Conservation (phyloP, 2,888 invertebrate genomes). For the Himalopsyche tibetana region DNA sequence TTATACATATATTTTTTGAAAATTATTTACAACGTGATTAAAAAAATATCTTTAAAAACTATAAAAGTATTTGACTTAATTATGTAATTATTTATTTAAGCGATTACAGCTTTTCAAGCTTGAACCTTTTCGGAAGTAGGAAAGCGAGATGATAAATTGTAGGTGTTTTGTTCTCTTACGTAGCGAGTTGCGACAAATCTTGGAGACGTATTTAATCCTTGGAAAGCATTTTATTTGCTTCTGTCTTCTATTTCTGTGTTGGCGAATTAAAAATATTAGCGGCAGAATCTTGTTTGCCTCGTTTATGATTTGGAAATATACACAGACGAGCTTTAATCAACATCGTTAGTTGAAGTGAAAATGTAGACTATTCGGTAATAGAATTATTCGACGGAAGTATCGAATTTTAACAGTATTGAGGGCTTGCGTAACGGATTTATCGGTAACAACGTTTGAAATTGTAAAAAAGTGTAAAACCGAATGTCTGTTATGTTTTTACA, state of each 20-base stretch:
- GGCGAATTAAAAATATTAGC: not conserved
- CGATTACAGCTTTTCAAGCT: not conserved
- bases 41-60: too few species aligned
- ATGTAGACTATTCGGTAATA: not conserved
- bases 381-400: not conserved
- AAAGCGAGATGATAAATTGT: constrained; percentile 53
- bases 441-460: too few species aligned
- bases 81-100: too few species aligned
- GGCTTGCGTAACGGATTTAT: too few species aligned
- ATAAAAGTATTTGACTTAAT: too few species aligned
- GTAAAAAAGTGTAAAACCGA: too few species aligned
- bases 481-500: too few species aligned
- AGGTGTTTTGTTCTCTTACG: constrained; percentile 10
- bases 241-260: not conserved
- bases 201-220: not conserved
- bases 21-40: too few species aligned
- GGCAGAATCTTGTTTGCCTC: not conserved
- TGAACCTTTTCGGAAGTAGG: not conserved
- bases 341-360: not conserved
- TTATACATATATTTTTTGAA: too few species aligned
- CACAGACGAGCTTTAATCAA: not conserved
- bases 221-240: not conserved
- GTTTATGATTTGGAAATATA: not conserved
- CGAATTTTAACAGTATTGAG: not conserved
- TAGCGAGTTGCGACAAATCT: constrained; percentile 44